Base-by-base conservation (phyloP, 2,113 vertebrate genomes). In the Macquaria ambigua region DNA sequence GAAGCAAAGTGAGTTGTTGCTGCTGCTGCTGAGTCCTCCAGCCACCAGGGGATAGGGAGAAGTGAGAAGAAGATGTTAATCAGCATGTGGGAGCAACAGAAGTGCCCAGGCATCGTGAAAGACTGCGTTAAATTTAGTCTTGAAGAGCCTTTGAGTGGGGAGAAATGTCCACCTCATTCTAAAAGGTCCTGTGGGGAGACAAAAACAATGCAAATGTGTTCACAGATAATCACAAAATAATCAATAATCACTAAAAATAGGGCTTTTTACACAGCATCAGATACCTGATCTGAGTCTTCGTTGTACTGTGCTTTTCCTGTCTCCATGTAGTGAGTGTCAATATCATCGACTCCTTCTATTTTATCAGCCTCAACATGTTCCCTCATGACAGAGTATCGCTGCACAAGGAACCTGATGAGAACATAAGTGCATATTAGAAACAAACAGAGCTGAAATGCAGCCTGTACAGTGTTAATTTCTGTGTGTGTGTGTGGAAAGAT, bases 271-370 rank as follows among this genome's bases (percentile, higher is more conserved):
- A 73, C 11, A 34, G 50, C 6, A 37, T 72, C 28, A 48, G 34
- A 80, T 91, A 97, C 98, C 97, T 99, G 97, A 86, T 98, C 98
- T 1, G 98, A 98, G 89, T 98, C 98, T 21, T 98, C 97, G 3
- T 97, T 97, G 89, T 95, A 98, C n/a, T 95, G 95, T 41, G 81
- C 80, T 85, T 95, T 96, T 2, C 84, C 90, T 16, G 96, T 95
- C 77, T 85, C 90, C 48, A 93, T 88, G 31, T 90, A 90, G 21
- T 95, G 64, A 0, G 94, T 74, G 56, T 96, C 97, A 69, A 96
- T 66, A n/a, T 96, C 89, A 0, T 99, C 98, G 6, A 95, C 94
- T 25, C 95, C 96, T 1, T 97, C 97, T 14, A 95, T 94, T 2
- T 96, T 96, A 0, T 96, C 96, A 5, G 96, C 97, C 85, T 98